phyloP scores from a whole-genome alignment of 2,888 invertebrate genomes.

The Lutraria lutraria region DNA sequence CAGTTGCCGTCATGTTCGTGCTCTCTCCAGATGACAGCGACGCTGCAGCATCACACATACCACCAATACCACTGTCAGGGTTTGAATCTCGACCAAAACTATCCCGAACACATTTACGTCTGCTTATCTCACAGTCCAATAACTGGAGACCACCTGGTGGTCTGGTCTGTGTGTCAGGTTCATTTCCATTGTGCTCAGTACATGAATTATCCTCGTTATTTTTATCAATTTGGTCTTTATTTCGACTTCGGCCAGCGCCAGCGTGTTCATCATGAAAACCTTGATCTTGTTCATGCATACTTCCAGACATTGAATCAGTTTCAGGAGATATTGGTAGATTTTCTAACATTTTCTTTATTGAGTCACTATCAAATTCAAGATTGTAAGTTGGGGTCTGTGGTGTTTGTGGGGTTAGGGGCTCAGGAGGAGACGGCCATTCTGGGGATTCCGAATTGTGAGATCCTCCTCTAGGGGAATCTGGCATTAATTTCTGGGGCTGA shows the following conservation, averaged over 20 bases:
- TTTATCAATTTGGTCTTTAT: neutral
- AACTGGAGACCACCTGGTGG: slow-evolving; percentile 22
- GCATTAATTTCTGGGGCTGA: slow-evolving; percentile 68
- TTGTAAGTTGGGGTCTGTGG: slow-evolving; percentile 80
- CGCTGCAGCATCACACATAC: slow-evolving; percentile 78
- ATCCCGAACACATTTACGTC: slow-evolving; percentile 78
- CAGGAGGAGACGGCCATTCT: slow-evolving; percentile 85
- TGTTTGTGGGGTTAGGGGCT: slow-evolving; percentile 82
- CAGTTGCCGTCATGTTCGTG: slow-evolving; percentile 59
- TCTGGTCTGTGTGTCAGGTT: neutral
- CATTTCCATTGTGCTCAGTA: neutral
- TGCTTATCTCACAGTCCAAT: slow-evolving; percentile 80
- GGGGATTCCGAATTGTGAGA: slow-evolving; percentile 87
- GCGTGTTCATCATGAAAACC: slow-evolving; percentile 80
- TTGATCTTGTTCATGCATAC: slow-evolving; percentile 75
- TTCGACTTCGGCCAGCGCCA: slow-evolving; percentile 37
- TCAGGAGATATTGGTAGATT: slow-evolving; percentile 91
- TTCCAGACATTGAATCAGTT: slow-evolving; percentile 62
- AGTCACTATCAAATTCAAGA: slow-evolving; percentile 91
- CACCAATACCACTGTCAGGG: slow-evolving; percentile 85
- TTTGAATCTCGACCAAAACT: slow-evolving; percentile 79
- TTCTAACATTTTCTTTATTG: slow-evolving; percentile 96
- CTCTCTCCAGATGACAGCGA: slow-evolving; percentile 80
- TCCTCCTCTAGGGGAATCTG: slow-evolving; percentile 61
- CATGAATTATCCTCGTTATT: neutral